phyloP scores from a whole-genome alignment of 1,140 invertebrate species.

The Stratiolaelaps scimitus region DNA sequence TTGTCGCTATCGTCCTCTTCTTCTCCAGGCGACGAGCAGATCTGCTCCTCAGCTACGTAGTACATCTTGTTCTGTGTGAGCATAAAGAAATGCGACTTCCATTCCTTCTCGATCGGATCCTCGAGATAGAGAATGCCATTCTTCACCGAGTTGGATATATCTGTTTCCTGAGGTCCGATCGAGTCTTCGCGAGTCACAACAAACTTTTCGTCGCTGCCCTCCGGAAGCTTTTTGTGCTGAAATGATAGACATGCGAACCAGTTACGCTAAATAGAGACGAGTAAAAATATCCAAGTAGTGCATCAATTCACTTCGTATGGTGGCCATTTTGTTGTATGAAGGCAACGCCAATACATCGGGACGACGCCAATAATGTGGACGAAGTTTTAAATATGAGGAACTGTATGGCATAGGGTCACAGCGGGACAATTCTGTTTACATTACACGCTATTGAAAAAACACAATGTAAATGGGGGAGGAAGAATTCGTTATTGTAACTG shows the following conservation, averaged over 20 bases:
- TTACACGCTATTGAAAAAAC: no score
- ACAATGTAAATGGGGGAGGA: no score
- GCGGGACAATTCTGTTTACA: no score
- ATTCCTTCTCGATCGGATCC: slow-evolving; percentile 69
- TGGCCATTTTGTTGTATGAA: no score
- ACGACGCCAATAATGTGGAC: no score
- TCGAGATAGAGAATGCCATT: slow-evolving; percentile 81
- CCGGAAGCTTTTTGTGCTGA: slow-evolving; percentile 77
- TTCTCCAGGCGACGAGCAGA: slow-evolving; percentile 38
- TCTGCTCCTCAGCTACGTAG: slow-evolving; percentile 56
- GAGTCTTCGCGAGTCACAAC: slow-evolving; percentile 51
- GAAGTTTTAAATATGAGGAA: no score
- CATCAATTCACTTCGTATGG: no score
- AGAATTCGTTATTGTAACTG: no score
- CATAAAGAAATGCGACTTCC: slow-evolving; percentile 92
- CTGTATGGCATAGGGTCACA: no score
- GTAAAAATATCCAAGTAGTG: no score
- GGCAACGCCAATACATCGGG: no score
- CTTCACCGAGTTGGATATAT: slow-evolving; percentile 73
- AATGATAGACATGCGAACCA: slow-evolving; percentile 31
- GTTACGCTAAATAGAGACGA: no score
- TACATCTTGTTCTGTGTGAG: slow-evolving; percentile 73
- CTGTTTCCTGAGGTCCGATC: slow-evolving; percentile 49
- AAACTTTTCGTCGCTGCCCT: slow-evolving; percentile 61
- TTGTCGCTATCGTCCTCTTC: slow-evolving; percentile 50